Percentiles rank a stretch among this genome's conserved stretches.
These are phyloP conservation scores for Hucho hucho DNA, from an alignment of 2,113 vertebrate species.

Conservation along the genomic window DNA sequence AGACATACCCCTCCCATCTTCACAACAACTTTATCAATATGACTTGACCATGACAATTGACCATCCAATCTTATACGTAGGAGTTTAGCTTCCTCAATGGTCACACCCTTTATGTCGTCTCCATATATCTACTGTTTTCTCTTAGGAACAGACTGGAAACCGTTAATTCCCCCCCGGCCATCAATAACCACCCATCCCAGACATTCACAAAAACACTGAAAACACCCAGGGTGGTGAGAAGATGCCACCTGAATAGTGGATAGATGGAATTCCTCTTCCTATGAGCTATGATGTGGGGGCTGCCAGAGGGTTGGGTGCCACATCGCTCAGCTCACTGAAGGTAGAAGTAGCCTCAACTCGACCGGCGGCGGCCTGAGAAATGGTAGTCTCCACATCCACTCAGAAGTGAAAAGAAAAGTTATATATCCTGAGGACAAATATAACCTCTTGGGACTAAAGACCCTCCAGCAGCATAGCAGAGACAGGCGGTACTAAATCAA, in stretches of 20 bases:
- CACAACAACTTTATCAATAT: no score
- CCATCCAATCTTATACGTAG: no score
- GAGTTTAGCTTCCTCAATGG: no score
- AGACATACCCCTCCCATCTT: no score
- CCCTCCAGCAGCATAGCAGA: conserved; percentile 13
- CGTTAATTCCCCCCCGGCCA: conserved; percentile 37
- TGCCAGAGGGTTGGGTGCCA: conserved; percentile 19
- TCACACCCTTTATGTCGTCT: neutral
- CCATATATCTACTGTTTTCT: neutral
- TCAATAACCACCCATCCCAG: conserved; percentile 22
- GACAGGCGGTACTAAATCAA: conserved; percentile 39
- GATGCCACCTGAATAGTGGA: conserved; percentile 30
- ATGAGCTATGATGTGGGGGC: conserved; percentile 8
- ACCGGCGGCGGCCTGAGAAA: conserved; percentile 31
- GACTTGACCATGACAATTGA: no score
- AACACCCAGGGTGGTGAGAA: conserved; percentile 31
- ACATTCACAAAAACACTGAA: conserved; percentile 31
- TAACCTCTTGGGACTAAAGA: conserved; percentile 47
- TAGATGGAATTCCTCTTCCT: conserved; percentile 18
- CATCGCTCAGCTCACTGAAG: conserved; percentile 29
- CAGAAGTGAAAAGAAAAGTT: neutral
- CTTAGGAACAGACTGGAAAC: conserved; percentile 27
- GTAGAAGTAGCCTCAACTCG: conserved; percentile 33
- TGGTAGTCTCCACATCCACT: neutral
- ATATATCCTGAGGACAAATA: conserved; percentile 34